Evolutionary conservation across 2,888 invertebrate genomes (phyloP).

Genomic region (Oligia latruncula): DNA sequence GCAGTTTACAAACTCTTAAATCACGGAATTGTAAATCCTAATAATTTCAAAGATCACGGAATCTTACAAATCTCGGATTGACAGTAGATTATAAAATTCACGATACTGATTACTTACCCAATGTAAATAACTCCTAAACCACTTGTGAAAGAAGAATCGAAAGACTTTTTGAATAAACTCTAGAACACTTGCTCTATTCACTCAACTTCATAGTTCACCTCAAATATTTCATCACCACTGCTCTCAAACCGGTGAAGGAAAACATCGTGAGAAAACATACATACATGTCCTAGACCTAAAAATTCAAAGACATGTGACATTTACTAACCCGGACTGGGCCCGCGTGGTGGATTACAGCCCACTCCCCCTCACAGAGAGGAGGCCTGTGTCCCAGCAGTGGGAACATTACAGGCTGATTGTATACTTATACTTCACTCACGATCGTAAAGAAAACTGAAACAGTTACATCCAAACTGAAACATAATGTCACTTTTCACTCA

Average conservation of each 20-base stretch:
- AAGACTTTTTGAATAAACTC: neutral
- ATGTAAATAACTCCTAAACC: neutral
- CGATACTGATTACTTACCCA: neutral
- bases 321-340: too few relatives aligned
- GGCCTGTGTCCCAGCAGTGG: neutral
- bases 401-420: neutral
- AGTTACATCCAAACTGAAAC: neutral
- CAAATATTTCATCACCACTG: neutral
- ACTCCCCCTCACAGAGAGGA: neutral
- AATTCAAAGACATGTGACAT: neutral
- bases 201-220: neutral
- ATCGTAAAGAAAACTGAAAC: neutral
- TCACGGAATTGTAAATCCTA: neutral
- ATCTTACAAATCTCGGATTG: neutral
- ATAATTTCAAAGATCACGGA: neutral
- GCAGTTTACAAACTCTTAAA: neutral
- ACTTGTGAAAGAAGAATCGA: neutral
- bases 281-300: neutral
- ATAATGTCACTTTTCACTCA: slow-evolving; percentile 6
- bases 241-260: neutral
- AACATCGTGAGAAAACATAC: neutral
- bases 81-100: neutral
- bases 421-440: neutral
- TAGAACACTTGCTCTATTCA: neutral
- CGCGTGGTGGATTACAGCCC: too few relatives aligned